Base-by-base conservation (phyloP, 2,797 vertebrate genomes). In the Silurus lanzhouensis region DNA sequence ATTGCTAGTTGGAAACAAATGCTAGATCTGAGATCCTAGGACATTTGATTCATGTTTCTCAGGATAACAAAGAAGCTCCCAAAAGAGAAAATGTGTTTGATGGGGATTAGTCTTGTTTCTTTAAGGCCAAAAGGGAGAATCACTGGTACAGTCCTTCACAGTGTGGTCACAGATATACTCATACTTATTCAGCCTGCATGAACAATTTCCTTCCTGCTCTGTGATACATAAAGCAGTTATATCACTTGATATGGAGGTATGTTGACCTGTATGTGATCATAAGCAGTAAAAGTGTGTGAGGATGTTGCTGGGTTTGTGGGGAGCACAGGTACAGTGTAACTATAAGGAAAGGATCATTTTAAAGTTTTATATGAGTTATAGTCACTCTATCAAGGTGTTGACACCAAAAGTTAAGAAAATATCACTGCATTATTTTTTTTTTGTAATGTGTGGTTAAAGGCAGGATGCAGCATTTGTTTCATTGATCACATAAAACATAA, bases 101-200 rank as follows among this genome's bases (percentile, higher is more conserved):
- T 86, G 66, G 89, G 84, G 84, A 89, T 88, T 90, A 90, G 82
- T 84, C 80, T 81, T 81, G 48, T 88, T 86, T 89, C 78, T 87
- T 88, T 68, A 83, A 82, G 87, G 80, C 78, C 60, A 87, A 88
- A 87, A 84, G 84, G 78, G 70, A 86, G 58, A 77, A 77, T 83
- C 82, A 63, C 27, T 84, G 81, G 22, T 66, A 85, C 57, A 83
- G 75, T 82, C 12, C 2, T 84, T 63, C 71, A 76, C 38, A 84
- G 79, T 31, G 20, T 71, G 71, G 5, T 27, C 67, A 83, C 46
- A 6, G 58, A 85, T 84, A 82, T 75, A 60, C 61, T 82, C 71
- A 60, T 52, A 66, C 84, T 63, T 12, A 79, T 78, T 46, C 60
- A 31, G 55, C 64, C n/a, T 72, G 63, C 66, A 44, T 10, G 38